Base-by-base conservation (phyloP, 1,140 invertebrate species). In the Rhagoletis pomonella region DNA sequence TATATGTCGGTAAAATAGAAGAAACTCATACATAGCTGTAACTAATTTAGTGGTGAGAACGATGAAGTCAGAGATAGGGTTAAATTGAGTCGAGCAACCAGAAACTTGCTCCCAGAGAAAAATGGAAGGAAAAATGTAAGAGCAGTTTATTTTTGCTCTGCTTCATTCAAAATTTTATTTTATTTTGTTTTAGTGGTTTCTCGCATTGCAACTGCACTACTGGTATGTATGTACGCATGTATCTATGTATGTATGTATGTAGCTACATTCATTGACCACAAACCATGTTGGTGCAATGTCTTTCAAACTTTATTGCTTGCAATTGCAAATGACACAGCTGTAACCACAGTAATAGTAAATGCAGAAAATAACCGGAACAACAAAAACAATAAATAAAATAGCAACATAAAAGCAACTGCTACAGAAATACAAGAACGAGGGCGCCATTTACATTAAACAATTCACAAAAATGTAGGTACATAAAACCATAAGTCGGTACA, bases 231-330 rank as follows among this genome's bases (percentile, higher is more conserved):
- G 29, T 29, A 29, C 29, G 29, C 29, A 29, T 29, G 1, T 29
- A 29, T 1, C 29, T 29, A 29, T 29, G 29, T 29, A 29, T 29
- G 29, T 29, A 29, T 29, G 29, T 29, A 29, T 29, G 29, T 29
- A 29, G 0, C 29, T 29, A 47, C 42, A 47, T 73, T 73, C 39
- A 47, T 44, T 73, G 67, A 73, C 67, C 67, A 73, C 67, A 73
- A 73, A 42, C 67, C 67, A 73, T 44, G 67, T 47, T 73, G 67
- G 67, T 73, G 67, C 67, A 73, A 73, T 73, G 67, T 73, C 67
- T 73, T 73, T 73, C 67, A 73, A 73, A 73, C 67, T 73, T 73
- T 73, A 73, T 73, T 73, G 67, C 12, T 73, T 73, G 67, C 67
- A 73, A 73, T 73, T 47, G 67, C 42, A 73, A 73, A 73, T 73